Base-by-base conservation (phyloP, 2,888 invertebrate species). In the Agrenia bidenticulata region DNA sequence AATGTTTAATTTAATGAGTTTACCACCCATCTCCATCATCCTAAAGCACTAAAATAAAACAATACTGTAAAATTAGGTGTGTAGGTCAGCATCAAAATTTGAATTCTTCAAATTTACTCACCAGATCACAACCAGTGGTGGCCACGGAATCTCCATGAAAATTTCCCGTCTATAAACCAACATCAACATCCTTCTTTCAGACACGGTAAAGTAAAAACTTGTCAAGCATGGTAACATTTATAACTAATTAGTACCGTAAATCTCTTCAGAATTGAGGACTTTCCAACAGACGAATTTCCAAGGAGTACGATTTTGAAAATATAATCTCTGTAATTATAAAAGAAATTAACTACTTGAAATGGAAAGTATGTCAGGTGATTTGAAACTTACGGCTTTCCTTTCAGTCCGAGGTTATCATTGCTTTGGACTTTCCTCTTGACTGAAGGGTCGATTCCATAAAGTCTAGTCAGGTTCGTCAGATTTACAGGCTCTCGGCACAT, bases 81-180 rank as follows among this genome's bases (percentile, higher is more conserved):
- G n/a, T n/a, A 21, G 9, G 26, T 42, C 19, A 4, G 21, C 19
- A 11, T 2, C 27, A 51, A n/a, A 50, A n/a, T 58, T 42, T 5
- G 7, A 19, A 15, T 27, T 24, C 32, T 39, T 57, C 2, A 11
- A n/a, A 11, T 17, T 32, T 37, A 27, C 39, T 61, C 63, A 73
- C 70, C 71, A 73, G 69, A 65, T 75, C 74, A 67, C 74, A 75
- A n/a, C 73, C 74, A 21, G 69, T 69, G 15, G 69, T 69, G 41
- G 69, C 69, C 1, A 60, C 55, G 57, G 63, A 51, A 57, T 69
- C 63, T 39, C 58, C 63, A 15, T 63, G 65, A 60, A 66, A 69
- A 15, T 63, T 60, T 42, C 69, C 69, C 27, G 65, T 63, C 68
- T 67, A 23, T n/a, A 63, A 57, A 24, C 26, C 42, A 57, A 55